These are phyloP conservation scores for Acleris holmiana DNA, from an alignment of 2,888 invertebrate genomes.

Conservation along the genomic window DNA sequence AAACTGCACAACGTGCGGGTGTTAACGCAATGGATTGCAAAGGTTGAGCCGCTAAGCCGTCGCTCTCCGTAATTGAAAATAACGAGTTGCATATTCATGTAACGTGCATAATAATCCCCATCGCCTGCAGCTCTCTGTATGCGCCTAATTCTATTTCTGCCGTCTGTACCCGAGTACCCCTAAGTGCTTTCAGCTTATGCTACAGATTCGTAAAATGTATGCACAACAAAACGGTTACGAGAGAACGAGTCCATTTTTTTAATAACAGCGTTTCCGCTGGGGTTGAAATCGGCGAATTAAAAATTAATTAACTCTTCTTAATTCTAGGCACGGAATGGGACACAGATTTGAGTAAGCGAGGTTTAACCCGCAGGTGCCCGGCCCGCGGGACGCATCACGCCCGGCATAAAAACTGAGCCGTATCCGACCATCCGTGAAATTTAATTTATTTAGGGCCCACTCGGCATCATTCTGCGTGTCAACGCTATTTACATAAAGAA, in stretches of 20 bases:
- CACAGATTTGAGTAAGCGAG: conserved; percentile 45
- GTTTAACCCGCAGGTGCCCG: conserved; percentile 60
- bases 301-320: conserved; percentile 58
- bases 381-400: conserved; percentile 54
- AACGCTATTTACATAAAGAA: conserved; percentile 79
- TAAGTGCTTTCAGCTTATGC: conserved; percentile 48
- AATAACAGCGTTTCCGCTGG: conserved; percentile 21
- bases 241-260: conserved; percentile 31
- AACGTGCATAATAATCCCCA: conserved; percentile 51
- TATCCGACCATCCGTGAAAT: conserved; percentile 70
- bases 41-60: conserved; percentile 55
- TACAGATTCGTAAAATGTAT: conserved; percentile 43
- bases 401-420: conserved; percentile 67
- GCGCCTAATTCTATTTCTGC: conserved; percentile 52
- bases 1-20: conserved; percentile 56
- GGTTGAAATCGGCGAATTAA: conserved; percentile 42
- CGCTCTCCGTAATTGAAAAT: conserved; percentile 70
- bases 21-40: conserved; percentile 53
- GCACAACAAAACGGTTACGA: conserved; percentile 32
- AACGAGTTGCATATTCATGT: conserved; percentile 76
- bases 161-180: conserved; percentile 42
- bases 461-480: conserved; percentile 72
- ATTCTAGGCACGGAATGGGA: conserved; percentile 60
- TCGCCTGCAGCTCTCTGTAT: conserved; percentile 46
- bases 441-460: conserved; percentile 80